Evolutionary conservation across 2,113 vertebrate species (phyloP).

Genomic region (Mola mola): DNA sequence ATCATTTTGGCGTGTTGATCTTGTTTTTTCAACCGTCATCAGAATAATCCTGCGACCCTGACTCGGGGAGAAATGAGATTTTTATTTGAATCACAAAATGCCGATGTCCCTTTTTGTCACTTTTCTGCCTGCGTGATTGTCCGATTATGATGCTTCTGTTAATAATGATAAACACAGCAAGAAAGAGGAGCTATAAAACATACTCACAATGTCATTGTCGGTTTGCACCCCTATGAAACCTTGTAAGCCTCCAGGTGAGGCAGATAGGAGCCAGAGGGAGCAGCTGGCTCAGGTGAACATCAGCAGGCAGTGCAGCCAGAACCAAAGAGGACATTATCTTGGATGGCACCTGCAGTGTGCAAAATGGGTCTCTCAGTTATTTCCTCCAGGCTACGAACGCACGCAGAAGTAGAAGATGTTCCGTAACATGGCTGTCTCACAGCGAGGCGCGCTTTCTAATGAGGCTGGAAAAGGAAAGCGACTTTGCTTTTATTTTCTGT

Average conservation of each 20-base stretch:
- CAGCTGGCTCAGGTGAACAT: constrained; percentile 35
- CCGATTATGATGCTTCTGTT: neutral
- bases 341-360: constrained; percentile 47
- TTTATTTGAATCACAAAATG: no score
- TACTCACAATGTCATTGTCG: neutral
- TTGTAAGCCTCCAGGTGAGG: constrained; percentile 39
- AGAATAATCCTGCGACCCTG: no score
- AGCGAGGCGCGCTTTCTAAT: neutral
- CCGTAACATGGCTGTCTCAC: neutral
- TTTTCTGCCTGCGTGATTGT: constrained; percentile 8
- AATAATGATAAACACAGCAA: neutral
- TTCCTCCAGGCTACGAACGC: constrained; percentile 32
- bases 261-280: constrained; percentile 29
- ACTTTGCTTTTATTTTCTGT: constrained; percentile 12
- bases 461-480: constrained; percentile 14
- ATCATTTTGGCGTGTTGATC: no score
- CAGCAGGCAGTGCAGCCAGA: constrained; percentile 39
- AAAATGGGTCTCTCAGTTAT: constrained; percentile 46
- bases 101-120: neutral
- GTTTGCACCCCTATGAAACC: neutral
- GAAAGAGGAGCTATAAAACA: neutral
- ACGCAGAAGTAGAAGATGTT: constrained; percentile 33
- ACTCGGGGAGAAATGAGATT: no score
- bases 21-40: no score
- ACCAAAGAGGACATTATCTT: constrained; percentile 53